Percentiles rank a stretch among this genome's conserved stretches.
phyloP scores from a whole-genome alignment of 2,888 invertebrate genomes.

The Silvanus unidentatus region DNA sequence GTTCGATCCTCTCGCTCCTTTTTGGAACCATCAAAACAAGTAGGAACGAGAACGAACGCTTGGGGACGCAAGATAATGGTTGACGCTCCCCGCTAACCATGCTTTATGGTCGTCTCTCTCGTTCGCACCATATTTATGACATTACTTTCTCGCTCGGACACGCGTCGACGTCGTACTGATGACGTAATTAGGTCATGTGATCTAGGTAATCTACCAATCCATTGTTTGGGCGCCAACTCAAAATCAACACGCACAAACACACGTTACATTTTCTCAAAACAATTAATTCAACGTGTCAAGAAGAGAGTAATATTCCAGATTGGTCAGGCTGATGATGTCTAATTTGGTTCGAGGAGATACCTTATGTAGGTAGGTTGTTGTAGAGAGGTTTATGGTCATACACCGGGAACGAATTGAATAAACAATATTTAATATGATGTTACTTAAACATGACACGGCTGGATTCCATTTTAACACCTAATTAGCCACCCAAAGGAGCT shows the following conservation, averaged over 20 bases:
- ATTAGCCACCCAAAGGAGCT: slow-evolving; percentile 27
- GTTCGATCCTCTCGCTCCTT: slow-evolving; percentile 42
- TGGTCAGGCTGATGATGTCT: no score
- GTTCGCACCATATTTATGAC: slow-evolving; percentile 47
- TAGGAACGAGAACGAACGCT: slow-evolving; percentile 32
- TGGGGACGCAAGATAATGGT: slow-evolving; percentile 48
- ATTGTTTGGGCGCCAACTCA: slow-evolving; percentile 45
- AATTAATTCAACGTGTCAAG: no score
- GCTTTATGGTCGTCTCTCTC: slow-evolving; percentile 50
- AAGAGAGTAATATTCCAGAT: no score
- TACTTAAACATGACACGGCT: slow-evolving; percentile 18
- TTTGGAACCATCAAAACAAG: slow-evolving; percentile 4
- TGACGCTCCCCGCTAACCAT: slow-evolving; percentile 50
- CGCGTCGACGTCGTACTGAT: slow-evolving; percentile 39
- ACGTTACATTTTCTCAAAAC: background rate
- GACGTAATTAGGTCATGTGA: slow-evolving; percentile 46
- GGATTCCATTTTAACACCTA: slow-evolving; percentile 29
- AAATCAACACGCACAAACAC: slow-evolving; percentile 19
- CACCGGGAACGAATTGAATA: background rate
- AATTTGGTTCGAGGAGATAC: background rate
- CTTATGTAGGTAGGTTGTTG: no score
- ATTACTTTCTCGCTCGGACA: slow-evolving; percentile 46
- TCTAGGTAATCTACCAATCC: slow-evolving; percentile 40
- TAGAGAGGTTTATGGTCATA: no score
- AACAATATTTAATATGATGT: slow-evolving; percentile 2